A percentile compares a stretch with the other conserved stretches of the same genome.
Conservation (phyloP, 2,113 vertebrate genomes). For the Physeter macrocephalus region DNA sequence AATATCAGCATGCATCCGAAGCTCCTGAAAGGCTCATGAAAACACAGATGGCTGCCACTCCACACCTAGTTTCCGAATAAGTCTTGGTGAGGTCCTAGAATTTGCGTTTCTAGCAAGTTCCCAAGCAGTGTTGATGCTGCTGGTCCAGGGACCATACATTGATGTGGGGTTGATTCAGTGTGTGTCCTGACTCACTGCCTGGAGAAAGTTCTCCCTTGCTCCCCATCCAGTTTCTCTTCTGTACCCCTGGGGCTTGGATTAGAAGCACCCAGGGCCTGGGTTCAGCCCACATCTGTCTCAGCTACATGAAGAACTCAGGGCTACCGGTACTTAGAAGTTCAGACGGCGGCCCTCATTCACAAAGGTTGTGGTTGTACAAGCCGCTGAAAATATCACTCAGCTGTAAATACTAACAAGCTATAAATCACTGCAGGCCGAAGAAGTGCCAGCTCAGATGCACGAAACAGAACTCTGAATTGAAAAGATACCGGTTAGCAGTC, state of each 20-base stretch:
- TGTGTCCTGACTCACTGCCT: not conserved
- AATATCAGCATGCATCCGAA: not conserved
- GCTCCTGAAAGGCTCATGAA: not conserved
- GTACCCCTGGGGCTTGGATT: not conserved
- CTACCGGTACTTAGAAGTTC: not conserved
- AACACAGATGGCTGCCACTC: not conserved
- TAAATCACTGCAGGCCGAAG: not conserved
- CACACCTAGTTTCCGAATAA: not conserved
- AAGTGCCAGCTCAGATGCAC: not conserved
- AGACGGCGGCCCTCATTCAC: not conserved
- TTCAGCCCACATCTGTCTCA: not conserved
- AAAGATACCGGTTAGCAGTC: not conserved
- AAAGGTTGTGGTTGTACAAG: not conserved
- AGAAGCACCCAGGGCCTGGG: not conserved
- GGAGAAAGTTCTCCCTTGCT: not conserved
- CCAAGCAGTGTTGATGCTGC: not conserved
- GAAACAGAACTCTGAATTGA: not conserved
- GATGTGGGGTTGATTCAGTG: not conserved
- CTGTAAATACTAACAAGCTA: not conserved
- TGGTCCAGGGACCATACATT: not conserved
- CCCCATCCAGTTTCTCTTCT: not conserved
- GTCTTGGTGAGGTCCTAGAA: not conserved
- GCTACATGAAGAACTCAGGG: not conserved
- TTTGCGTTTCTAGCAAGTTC: not conserved
- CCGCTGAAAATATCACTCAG: constrained; percentile 5